Evolutionary conservation across 2,113 vertebrate species (phyloP).

Genomic region (Centropus unirufus): DNA sequence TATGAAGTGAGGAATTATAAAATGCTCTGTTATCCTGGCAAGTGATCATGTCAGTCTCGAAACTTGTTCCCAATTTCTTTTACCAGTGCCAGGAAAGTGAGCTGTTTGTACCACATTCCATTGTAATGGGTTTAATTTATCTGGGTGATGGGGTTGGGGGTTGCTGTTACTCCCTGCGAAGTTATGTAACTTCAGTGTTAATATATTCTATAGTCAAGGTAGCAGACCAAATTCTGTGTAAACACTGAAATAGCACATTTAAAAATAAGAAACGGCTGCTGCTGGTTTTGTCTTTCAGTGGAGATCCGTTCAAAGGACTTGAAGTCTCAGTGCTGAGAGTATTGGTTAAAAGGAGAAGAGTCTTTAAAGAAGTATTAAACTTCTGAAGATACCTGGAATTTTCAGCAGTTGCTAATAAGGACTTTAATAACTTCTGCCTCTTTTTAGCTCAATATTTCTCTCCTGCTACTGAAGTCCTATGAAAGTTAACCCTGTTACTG

Average conservation of each 20-base stretch:
- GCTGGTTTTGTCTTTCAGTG: not conserved
- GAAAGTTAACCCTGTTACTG: not conserved
- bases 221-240: not conserved
- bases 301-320: not conserved
- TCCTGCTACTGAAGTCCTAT: not conserved
- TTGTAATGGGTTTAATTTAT: not conserved
- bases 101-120: not conserved
- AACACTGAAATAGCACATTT: not conserved
- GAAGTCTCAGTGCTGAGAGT: not conserved
- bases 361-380: not conserved
- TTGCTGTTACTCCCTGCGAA: not conserved
- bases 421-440: not conserved
- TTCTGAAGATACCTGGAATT: not conserved
- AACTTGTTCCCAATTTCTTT: not conserved
- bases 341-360: not conserved
- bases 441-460: not conserved
- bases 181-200: not conserved
- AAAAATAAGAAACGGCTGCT: not conserved
- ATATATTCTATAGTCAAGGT: not conserved
- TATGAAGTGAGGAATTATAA: not conserved
- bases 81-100: not conserved
- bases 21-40: not conserved
- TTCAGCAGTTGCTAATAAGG: not conserved
- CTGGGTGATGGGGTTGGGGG: fast-evolving
- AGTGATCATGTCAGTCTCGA: not conserved